These are phyloP conservation scores for Cephalopterus ornatus DNA, from an alignment of 2,113 vertebrate genomes.

Conservation along the genomic window DNA sequence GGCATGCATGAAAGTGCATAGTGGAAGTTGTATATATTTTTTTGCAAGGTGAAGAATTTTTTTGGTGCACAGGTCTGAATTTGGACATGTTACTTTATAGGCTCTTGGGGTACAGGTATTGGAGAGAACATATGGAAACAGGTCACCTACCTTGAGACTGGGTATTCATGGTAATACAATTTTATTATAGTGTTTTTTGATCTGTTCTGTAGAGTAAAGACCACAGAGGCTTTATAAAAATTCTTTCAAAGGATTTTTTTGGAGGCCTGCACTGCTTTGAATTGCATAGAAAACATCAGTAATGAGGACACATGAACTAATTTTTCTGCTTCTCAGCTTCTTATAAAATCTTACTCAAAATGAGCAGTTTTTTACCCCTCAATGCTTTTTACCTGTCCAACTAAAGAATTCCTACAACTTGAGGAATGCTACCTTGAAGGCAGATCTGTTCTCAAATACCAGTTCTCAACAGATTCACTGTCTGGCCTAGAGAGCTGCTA, in stretches of 20 bases:
- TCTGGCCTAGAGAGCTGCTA: neutral
- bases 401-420: neutral
- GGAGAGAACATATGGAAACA: neutral
- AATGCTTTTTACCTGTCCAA: neutral
- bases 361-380: neutral
- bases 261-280: neutral
- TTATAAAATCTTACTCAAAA: neutral
- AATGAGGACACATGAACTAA: neutral
- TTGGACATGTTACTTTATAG: neutral
- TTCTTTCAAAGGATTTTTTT: neutral
- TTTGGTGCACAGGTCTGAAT: neutral
- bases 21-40: neutral
- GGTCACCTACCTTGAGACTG: neutral
- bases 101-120: neutral
- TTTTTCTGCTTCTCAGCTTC: neutral
- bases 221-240: neutral
- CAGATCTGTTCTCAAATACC: neutral
- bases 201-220: neutral
- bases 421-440: neutral
- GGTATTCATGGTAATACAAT: neutral
- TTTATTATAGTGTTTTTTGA: neutral
- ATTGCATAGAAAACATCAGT: neutral
- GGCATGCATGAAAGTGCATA: neutral
- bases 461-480: neutral
- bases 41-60: neutral